Percentiles rank a stretch among this genome's conserved stretches.
Evolutionary conservation across 1,140 invertebrate genomes (phyloP).

Genomic region (Sycophila sp.): DNA sequence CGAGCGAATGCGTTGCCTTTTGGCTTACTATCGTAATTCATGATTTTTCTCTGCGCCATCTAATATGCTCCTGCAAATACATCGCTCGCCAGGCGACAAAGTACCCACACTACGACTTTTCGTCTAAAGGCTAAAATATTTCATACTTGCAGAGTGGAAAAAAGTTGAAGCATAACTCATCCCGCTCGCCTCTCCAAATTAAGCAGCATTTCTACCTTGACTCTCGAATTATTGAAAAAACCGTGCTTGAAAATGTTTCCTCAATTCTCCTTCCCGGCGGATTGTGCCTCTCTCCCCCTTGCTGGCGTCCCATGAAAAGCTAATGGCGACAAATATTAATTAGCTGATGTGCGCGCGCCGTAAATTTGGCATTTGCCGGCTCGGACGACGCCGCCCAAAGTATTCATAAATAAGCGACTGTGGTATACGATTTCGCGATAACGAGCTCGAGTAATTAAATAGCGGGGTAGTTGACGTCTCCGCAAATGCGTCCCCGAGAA

Average conservation of each 20-base stretch:
- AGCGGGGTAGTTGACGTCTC: conserved; percentile 49
- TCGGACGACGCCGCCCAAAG: conserved; percentile 34
- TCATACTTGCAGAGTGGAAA: background rate
- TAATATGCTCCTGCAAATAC: too few species aligned
- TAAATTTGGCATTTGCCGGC: conserved; percentile 23
- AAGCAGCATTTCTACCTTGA: too few species aligned
- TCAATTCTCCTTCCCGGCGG: conserved; percentile 23
- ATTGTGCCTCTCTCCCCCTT: background rate
- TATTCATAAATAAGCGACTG: conserved; percentile 58
- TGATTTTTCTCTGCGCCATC: conserved; percentile 49
- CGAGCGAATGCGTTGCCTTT: conserved; percentile 31
- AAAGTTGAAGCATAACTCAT: background rate
- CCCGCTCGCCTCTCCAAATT: too few species aligned
- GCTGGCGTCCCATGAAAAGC: background rate
- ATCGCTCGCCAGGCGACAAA: too few species aligned
- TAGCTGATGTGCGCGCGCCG: conserved; percentile 43
- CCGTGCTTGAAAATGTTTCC: conserved; percentile 9
- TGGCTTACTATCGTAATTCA: conserved; percentile 50
- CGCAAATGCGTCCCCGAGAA: conserved; percentile 47
- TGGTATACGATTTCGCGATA: conserved; percentile 60
- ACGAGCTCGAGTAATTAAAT: conserved; percentile 53
- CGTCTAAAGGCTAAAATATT: background rate
- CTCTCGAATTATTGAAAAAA: too few species aligned
- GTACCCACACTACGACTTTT: background rate
- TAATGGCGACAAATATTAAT: conserved; percentile 65